Evolutionary conservation across 1,140 invertebrate genomes (phyloP).

Genomic region (Cydia pomonella): DNA sequence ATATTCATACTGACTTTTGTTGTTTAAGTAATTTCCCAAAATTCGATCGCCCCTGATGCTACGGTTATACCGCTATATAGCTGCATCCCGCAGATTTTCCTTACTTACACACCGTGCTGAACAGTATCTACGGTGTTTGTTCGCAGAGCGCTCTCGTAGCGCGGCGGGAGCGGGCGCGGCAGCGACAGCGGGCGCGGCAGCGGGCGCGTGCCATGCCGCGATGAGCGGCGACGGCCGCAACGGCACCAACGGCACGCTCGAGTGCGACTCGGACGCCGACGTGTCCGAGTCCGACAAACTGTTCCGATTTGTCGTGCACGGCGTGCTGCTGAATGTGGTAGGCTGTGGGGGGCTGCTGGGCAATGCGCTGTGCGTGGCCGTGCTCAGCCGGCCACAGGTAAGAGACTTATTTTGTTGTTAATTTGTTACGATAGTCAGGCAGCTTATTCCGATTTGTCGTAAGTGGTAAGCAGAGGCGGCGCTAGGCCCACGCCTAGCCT

Average conservation of each 20-base stretch:
- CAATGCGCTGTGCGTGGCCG: slow-evolving; percentile 94
- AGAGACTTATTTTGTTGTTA: neutral
- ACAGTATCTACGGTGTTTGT: neutral
- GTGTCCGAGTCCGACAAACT: slow-evolving; percentile 76
- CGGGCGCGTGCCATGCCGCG: slow-evolving; percentile 4
- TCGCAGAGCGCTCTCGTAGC: slow-evolving; percentile 49
- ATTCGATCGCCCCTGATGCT: too few species aligned
- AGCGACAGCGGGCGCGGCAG: slow-evolving; percentile 47
- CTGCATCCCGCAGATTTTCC: too few species aligned
- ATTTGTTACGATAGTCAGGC: too few species aligned
- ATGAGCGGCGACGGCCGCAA: slow-evolving; percentile 6
- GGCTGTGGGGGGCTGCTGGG: slow-evolving; percentile 93
- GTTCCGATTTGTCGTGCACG: slow-evolving; percentile 91
- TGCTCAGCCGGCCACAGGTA: slow-evolving; percentile 90
- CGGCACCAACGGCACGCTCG: slow-evolving; percentile 27
- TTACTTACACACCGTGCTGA: too few species aligned
- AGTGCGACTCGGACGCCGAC: slow-evolving; percentile 73
- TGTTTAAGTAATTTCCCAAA: too few species aligned
- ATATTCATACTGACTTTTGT: too few species aligned
- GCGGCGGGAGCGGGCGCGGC: slow-evolving; percentile 33
- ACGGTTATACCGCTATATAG: too few species aligned
- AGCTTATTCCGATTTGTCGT: too few species aligned
- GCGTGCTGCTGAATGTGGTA: slow-evolving; percentile 90
- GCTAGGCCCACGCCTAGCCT: too few species aligned
- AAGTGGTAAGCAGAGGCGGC: too few species aligned